These are phyloP conservation scores for Thomomys bottae DNA, from an alignment of 2,113 vertebrate genomes.

Conservation along the genomic window DNA sequence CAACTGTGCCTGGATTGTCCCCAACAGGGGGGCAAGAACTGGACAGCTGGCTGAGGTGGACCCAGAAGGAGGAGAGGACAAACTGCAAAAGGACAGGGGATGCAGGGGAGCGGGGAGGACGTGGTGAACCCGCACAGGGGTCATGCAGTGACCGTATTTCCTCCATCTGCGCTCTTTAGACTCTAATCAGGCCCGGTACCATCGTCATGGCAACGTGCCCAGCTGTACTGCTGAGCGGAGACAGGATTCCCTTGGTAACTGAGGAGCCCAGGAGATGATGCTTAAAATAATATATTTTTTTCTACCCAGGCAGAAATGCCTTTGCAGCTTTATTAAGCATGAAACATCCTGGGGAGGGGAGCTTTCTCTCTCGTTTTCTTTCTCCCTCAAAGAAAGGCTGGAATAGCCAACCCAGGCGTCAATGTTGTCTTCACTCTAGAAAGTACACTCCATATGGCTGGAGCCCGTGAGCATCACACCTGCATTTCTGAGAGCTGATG, in stretches of 20 bases:
- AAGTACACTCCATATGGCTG: not conserved
- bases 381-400: slow-evolving; percentile 55
- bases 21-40: not conserved
- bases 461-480: not conserved
- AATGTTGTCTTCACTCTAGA: not conserved
- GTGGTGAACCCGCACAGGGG: not conserved
- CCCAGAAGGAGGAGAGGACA: not conserved
- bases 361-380: slow-evolving; percentile 67
- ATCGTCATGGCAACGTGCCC: slow-evolving; percentile 74
- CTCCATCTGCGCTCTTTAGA: slow-evolving; percentile 56
- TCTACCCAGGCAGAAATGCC: slow-evolving; percentile 63
- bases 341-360: slow-evolving; percentile 52
- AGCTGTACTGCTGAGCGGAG: slow-evolving; percentile 11
- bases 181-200: slow-evolving; percentile 46
- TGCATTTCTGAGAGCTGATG: not conserved
- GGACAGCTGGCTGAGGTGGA: not conserved
- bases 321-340: slow-evolving; percentile 70
- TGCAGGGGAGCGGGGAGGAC: too few species aligned
- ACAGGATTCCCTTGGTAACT: slow-evolving; percentile 78
- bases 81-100: not conserved
- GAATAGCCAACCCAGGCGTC: slow-evolving; percentile 39
- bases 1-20: not conserved
- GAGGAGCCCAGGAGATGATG: slow-evolving; percentile 45
- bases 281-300: slow-evolving; percentile 73
- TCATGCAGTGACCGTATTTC: not conserved